A percentile compares a stretch with the other conserved stretches of the same genome.
Evolutionary conservation across 2,888 invertebrate genomes (phyloP).

Genomic region (Oxycera nigricornis): DNA sequence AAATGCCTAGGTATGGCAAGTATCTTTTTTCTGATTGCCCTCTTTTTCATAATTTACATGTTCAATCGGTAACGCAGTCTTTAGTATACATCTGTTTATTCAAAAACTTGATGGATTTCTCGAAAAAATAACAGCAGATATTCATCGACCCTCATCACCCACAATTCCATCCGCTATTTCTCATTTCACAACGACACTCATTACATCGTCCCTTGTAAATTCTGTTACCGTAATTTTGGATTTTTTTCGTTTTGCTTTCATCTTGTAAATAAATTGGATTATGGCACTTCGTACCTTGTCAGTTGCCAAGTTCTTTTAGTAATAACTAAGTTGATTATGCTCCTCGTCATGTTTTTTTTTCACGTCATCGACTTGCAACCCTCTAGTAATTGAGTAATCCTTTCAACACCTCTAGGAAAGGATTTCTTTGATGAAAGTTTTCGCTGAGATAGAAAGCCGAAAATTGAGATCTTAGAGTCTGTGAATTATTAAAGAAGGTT

Average conservation of each 20-base stretch:
- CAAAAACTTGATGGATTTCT: no score
- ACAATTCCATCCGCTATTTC: no score
- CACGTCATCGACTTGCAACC: neutral
- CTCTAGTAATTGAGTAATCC: neutral
- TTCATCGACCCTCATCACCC: no score
- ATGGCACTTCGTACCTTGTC: conserved; percentile 17
- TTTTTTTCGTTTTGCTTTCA: conserved; percentile 1
- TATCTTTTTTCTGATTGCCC: no score
- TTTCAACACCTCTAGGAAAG: neutral
- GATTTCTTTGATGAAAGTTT: neutral
- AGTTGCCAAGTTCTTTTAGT: conserved; percentile 3
- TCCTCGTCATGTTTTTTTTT: neutral
- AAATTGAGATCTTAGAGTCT: neutral
- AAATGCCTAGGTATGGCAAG: no score
- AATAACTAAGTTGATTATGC: conserved; percentile 13
- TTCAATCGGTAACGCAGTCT: no score
- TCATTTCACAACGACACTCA: no score
- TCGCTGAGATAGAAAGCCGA: neutral
- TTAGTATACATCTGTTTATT: no score
- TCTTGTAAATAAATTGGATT: conserved; percentile 18
- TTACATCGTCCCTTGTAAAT: no score
- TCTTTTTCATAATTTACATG: no score
- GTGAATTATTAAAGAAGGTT: no score
- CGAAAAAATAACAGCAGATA: no score
- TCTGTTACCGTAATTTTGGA: conserved; percentile 4